Conservation (phyloP, 2,888 invertebrate genomes). For the Cancer borealis region DNA sequence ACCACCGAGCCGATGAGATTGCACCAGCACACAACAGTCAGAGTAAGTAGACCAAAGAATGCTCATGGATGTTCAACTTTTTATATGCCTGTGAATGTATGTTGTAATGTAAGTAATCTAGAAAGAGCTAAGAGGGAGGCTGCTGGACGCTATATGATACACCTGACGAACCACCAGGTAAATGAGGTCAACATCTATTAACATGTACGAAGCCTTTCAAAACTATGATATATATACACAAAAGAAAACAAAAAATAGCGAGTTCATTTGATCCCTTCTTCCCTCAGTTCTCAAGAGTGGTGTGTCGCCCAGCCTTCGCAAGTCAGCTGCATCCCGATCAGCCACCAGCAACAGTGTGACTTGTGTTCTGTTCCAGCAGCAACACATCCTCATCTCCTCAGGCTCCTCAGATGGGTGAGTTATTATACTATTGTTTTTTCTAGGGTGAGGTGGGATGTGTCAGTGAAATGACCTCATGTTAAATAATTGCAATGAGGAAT, state of each 20-base stretch:
- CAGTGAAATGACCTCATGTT: too few species aligned
- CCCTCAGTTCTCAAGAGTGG: conserved; percentile 51
- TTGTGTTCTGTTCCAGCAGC: conserved; percentile 90
- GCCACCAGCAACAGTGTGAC: conserved; percentile 84
- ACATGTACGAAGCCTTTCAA: too few species aligned
- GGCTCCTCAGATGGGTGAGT: conserved; percentile 90
- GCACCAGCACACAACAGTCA: conserved; percentile 84
- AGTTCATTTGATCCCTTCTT: neutral
- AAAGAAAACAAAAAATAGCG: too few species aligned
- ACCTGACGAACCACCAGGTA: too few species aligned
- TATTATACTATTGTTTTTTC: neutral
- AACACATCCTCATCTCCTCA: conserved; percentile 88
- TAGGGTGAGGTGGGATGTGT: neutral
- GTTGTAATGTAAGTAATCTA: neutral
- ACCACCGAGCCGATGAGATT: conserved; percentile 86
- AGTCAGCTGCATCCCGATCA: conserved; percentile 66
- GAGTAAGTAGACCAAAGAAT: conserved; percentile 45
- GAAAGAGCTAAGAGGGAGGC: too few species aligned
- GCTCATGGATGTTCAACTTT: neutral
- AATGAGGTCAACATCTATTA: too few species aligned
- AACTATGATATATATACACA: too few species aligned
- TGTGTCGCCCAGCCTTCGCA: conserved; percentile 62
- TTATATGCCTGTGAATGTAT: neutral
- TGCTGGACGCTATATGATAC: too few species aligned
- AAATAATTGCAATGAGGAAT: too few species aligned